A percentile compares a stretch with the other conserved stretches of the same genome.
These are phyloP conservation scores for Rhinella marina DNA, from an alignment of 2,797 vertebrate species.

Conservation along the genomic window DNA sequence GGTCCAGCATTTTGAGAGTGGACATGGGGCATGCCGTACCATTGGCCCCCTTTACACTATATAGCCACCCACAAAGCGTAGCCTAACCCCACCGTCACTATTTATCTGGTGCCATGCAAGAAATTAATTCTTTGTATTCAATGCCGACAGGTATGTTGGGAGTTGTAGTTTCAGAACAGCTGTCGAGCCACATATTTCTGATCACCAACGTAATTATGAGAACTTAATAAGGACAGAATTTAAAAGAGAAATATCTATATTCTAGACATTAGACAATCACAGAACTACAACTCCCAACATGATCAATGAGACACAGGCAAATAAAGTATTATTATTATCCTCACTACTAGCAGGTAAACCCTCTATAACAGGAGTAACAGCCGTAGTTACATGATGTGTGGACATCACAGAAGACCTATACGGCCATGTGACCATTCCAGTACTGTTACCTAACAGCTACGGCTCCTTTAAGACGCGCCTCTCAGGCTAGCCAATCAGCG, in stretches of 20 bases:
- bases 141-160: not conserved
- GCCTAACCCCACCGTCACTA: too few relatives aligned
- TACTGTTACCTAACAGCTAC: slow-evolving; percentile 55
- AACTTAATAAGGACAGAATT: too few relatives aligned
- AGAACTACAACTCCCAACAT: slow-evolving; percentile 5
- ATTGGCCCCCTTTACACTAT: too few relatives aligned
- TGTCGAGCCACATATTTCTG: too few relatives aligned
- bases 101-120: not conserved
- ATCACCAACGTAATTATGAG: too few relatives aligned
- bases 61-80: too few relatives aligned
- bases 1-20: too few relatives aligned
- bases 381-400: too few relatives aligned
- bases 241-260: too few relatives aligned
- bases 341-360: not conserved
- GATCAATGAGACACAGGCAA: not conserved
- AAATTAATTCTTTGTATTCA: not conserved
- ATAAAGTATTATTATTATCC: not conserved
- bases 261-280: not conserved
- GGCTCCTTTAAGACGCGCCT: slow-evolving; percentile 54
- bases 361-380: not conserved
- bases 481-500: slow-evolving; percentile 55
- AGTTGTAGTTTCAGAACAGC: slow-evolving; percentile 5
- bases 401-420: too few relatives aligned
- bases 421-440: not conserved
- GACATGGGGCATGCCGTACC: too few relatives aligned